These are phyloP conservation scores for Geodia barretti DNA, from an alignment of 37 sponge, comb jelly and placozoan genomes.

Conservation along the genomic window DNA sequence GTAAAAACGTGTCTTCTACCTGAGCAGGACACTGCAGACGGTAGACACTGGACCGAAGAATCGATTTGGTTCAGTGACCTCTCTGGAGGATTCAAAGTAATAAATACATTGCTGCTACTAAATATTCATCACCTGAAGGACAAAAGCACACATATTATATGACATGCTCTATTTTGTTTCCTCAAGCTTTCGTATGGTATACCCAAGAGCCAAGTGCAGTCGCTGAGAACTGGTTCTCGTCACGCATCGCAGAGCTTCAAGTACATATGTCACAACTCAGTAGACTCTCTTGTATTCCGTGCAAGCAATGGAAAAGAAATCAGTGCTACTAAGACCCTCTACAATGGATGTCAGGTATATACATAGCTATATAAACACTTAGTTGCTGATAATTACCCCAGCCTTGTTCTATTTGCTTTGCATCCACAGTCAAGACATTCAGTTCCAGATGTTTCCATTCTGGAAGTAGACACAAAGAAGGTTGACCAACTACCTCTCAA, in stretches of 20 bases:
- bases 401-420: neutral
- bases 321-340: slow-evolving; percentile 24
- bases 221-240: slow-evolving; percentile 40
- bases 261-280: slow-evolving; percentile 67
- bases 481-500: slow-evolving; percentile 65
- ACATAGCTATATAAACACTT: no score
- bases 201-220: slow-evolving; percentile 46
- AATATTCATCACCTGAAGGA: neutral
- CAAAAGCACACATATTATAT: neutral
- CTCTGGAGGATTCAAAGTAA: slow-evolving; percentile 59
- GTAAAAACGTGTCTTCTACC: slow-evolving; percentile 59
- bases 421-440: slow-evolving; percentile 44
- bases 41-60: slow-evolving; percentile 45
- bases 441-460: slow-evolving; percentile 31
- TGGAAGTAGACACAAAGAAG: slow-evolving; percentile 55
- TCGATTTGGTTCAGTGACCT: slow-evolving; percentile 68
- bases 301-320: slow-evolving; percentile 57
- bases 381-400: no score
- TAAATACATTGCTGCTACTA: neutral
- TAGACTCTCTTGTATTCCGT: slow-evolving; percentile 56
- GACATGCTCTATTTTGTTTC: neutral
- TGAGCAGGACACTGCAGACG: slow-evolving; percentile 10
- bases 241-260: slow-evolving; percentile 55
- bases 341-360: slow-evolving; percentile 72
- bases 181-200: slow-evolving; percentile 44